These are phyloP conservation scores for Belgica antarctica DNA, from an alignment of 2,888 invertebrate genomes.

Conservation along the genomic window DNA sequence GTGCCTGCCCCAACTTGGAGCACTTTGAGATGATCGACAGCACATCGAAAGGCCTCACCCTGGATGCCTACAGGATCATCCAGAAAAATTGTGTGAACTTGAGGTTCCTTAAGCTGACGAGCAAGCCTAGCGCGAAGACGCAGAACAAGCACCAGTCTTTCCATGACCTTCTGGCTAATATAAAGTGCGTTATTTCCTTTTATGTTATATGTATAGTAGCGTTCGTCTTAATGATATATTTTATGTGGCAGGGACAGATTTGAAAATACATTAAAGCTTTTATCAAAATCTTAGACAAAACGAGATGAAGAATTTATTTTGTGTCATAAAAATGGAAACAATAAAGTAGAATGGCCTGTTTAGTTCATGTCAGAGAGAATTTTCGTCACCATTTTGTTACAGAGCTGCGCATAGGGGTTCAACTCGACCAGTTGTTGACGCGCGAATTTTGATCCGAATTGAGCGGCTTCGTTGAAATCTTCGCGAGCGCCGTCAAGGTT, in stretches of 20 bases:
- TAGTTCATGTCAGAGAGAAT: not conserved
- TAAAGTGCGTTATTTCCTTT: slow-evolving; percentile 38
- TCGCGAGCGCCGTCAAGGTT: slow-evolving; percentile 66
- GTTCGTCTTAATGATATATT: slow-evolving; percentile 1
- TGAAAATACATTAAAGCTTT: slow-evolving; percentile 1
- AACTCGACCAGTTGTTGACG: slow-evolving; percentile 79
- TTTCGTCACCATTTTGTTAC: slow-evolving; percentile 75
- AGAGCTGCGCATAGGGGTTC: slow-evolving; percentile 93
- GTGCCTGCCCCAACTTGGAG: slow-evolving; percentile 16
- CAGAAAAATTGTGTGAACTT: slow-evolving; percentile 29
- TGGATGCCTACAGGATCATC: slow-evolving; percentile 2
- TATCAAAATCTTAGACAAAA: not conserved
- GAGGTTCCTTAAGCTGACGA: slow-evolving; percentile 2
- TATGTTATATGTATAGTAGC: slow-evolving; percentile 30
- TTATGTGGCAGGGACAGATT: slow-evolving; percentile 30
- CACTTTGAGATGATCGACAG: slow-evolving; percentile 33
- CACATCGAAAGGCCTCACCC: slow-evolving; percentile 13
- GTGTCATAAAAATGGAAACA: not conserved
- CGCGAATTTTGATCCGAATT: slow-evolving; percentile 83
- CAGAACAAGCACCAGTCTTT: slow-evolving; percentile 32
- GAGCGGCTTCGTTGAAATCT: slow-evolving; percentile 77
- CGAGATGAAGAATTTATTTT: not conserved
- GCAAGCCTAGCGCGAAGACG: not conserved
- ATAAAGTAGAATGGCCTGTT: slow-evolving; percentile 2
- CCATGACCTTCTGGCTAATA: slow-evolving; percentile 31